Conservation (phyloP, 2,888 invertebrate genomes). For the Silvanus unidentatus region DNA sequence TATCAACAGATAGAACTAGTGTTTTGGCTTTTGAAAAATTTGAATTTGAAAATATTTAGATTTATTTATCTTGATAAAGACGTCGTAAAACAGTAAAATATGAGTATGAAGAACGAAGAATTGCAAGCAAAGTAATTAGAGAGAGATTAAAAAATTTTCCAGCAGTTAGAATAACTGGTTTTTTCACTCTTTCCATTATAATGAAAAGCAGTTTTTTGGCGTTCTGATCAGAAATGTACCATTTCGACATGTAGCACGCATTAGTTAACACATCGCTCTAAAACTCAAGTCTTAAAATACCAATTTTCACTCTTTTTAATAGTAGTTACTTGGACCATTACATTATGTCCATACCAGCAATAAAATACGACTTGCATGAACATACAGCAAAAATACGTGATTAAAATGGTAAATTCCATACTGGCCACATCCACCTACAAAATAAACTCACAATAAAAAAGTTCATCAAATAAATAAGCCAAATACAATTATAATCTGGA, state of each 20-base stretch:
- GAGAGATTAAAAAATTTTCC: slow-evolving; percentile 47
- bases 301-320: not conserved
- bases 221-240: slow-evolving; percentile 36
- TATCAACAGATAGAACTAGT: too few relatives aligned
- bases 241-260: slow-evolving; percentile 44
- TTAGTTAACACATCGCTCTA: slow-evolving; percentile 45
- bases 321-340: slow-evolving; percentile 13
- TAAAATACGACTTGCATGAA: slow-evolving; percentile 11
- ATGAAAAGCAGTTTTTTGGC: slow-evolving; percentile 43
- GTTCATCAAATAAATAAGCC: too few relatives aligned
- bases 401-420: slow-evolving; percentile 8
- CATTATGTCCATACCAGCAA: slow-evolving; percentile 15
- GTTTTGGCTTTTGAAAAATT: too few relatives aligned
- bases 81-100: slow-evolving; percentile 10
- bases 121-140: slow-evolving; percentile 32
- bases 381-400: slow-evolving; percentile 13
- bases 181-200: slow-evolving; percentile 45
- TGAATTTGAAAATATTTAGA: too few relatives aligned
- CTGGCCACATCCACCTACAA: slow-evolving; percentile 5
- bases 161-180: slow-evolving; percentile 47
- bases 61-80: slow-evolving; percentile 1
- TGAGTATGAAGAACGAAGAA: slow-evolving; percentile 11
- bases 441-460: not conserved
- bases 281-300: slow-evolving; percentile 7
- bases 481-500: slow-evolving; percentile 13